A percentile compares a stretch with the other conserved stretches of the same genome.
These are phyloP conservation scores for Uropetala carovei DNA, from an alignment of 2,888 invertebrate genomes.

Conservation along the genomic window DNA sequence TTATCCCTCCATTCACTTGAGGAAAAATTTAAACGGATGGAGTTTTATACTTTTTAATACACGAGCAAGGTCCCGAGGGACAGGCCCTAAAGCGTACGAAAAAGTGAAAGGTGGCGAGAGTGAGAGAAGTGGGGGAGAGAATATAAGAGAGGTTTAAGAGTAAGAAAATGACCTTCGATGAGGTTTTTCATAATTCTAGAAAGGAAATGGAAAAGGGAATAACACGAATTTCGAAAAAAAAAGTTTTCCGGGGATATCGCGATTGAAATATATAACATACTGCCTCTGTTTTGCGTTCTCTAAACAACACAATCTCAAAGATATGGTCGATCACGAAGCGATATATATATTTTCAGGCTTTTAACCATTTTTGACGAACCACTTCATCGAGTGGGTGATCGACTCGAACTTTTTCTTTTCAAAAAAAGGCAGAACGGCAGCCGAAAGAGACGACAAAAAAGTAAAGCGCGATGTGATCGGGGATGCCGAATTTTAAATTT, in stretches of 20 bases:
- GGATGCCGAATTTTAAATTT: not conserved
- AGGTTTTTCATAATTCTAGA: not conserved
- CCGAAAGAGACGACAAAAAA: conserved; percentile 6
- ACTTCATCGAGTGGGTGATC: not conserved
- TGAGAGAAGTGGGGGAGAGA: too few relatives aligned
- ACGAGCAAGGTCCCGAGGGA: not conserved
- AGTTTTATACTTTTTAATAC: too few relatives aligned
- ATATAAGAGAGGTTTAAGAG: not conserved
- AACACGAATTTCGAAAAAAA: not conserved
- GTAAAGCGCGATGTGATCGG: not conserved
- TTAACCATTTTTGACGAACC: too few relatives aligned
- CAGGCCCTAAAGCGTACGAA: not conserved
- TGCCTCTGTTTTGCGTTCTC: not conserved
- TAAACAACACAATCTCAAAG: not conserved
- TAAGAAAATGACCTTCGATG: not conserved
- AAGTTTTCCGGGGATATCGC: not conserved
- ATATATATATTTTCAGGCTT: not conserved
- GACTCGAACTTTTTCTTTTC: too few relatives aligned
- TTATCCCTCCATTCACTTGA: too few relatives aligned
- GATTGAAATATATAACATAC: not conserved
- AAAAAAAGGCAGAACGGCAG: too few relatives aligned
- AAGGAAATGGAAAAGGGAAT: not conserved
- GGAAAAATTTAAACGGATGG: too few relatives aligned
- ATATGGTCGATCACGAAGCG: not conserved
- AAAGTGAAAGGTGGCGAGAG: not conserved